Conservation (phyloP, 2,113 vertebrate genomes). For the Ailurus styani region DNA sequence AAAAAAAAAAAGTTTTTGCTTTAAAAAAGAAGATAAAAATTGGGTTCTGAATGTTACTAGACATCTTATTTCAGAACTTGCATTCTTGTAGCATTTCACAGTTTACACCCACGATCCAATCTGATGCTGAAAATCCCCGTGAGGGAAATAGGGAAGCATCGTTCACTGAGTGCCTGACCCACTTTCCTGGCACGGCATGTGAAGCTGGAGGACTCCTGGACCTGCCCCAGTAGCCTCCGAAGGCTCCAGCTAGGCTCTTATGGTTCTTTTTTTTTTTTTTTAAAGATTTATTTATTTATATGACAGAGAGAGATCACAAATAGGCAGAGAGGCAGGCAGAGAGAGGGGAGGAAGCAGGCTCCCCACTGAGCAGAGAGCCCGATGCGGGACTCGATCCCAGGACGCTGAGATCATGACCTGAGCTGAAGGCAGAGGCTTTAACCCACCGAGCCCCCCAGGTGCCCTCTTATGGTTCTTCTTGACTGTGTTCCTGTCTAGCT, state of each 20-base stretch:
- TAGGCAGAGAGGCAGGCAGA: too few species aligned
- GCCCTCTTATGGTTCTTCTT: background rate
- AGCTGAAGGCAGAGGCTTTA: too few species aligned
- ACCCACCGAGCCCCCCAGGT: too few species aligned
- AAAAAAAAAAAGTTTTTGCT: too few species aligned
- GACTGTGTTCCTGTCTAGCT: too few species aligned
- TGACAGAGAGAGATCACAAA: too few species aligned
- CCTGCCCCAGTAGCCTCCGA: background rate
- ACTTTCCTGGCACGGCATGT: rapidly evolving
- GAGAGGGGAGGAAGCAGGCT: too few species aligned
- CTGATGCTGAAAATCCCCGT: background rate
- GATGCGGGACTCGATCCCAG: too few species aligned
- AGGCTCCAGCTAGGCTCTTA: background rate
- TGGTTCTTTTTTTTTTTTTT: background rate
- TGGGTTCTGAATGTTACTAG: background rate
- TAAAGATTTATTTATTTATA: too few species aligned
- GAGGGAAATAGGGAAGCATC: background rate
- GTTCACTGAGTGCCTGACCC: background rate
- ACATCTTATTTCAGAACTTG: background rate
- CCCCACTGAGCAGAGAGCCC: too few species aligned
- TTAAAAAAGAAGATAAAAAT: background rate
- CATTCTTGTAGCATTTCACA: background rate
- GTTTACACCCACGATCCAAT: background rate
- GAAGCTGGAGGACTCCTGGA: background rate
- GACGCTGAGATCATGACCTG: too few species aligned